Conservation (phyloP, 2,888 invertebrate genomes). For the Sinohyriopsis cumingii region DNA sequence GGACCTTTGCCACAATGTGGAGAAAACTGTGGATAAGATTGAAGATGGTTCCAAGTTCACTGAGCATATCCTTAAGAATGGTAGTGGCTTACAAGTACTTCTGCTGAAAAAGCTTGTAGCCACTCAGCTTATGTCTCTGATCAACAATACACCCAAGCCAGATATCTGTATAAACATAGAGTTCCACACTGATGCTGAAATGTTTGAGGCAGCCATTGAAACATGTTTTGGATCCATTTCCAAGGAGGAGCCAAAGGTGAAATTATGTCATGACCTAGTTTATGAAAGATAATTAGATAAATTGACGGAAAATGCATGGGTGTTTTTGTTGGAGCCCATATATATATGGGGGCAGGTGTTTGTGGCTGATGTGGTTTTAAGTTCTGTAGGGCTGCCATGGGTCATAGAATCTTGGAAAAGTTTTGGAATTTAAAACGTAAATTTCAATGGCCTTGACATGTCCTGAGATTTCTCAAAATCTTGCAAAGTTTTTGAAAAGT, state of each 20-base stretch:
- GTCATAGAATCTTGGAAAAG: no score
- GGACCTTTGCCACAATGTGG: conserved; percentile 86
- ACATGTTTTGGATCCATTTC: conserved; percentile 69
- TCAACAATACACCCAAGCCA: conserved; percentile 86
- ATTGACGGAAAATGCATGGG: background rate
- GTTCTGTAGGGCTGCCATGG: no score
- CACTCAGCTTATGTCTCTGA: conserved; percentile 84
- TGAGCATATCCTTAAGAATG: conserved; percentile 84
- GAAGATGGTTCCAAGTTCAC: conserved; percentile 91
- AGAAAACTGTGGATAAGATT: conserved; percentile 87
- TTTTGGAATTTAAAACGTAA: no score
- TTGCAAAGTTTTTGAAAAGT: no score
- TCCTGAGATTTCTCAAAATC: no score
- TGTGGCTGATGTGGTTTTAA: no score
- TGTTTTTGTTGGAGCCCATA: background rate
- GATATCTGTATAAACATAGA: conserved; percentile 81
- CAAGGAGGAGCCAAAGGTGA: conserved; percentile 51
- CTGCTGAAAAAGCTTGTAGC: conserved; percentile 86
- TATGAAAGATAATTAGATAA: background rate
- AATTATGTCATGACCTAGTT: background rate
- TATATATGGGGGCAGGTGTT: no score
- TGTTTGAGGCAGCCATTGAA: conserved; percentile 82
- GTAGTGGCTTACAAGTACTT: conserved; percentile 80
- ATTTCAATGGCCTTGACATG: no score
- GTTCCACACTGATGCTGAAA: conserved; percentile 85